Evolutionary conservation across 2,888 invertebrate species (phyloP).

Genomic region (Aleiodes leptofemur): DNA sequence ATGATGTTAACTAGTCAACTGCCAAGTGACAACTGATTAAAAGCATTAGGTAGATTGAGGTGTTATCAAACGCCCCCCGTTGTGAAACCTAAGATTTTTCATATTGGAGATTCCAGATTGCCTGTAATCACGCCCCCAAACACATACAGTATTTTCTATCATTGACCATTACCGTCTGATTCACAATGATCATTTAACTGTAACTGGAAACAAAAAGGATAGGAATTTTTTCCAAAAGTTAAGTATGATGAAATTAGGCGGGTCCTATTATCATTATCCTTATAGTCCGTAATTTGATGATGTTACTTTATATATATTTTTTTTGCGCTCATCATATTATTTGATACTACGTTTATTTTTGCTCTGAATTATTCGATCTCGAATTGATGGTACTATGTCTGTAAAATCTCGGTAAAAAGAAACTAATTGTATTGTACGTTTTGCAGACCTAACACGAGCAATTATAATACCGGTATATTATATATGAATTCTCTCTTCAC

Average conservation of each 20-base stretch:
- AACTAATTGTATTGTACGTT: too few relatives aligned
- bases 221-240: too few relatives aligned
- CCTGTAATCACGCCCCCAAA: neutral
- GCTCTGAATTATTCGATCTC: constrained; percentile 14
- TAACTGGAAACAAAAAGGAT: too few relatives aligned
- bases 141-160: neutral
- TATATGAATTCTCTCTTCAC: neutral
- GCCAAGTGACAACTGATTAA: constrained; percentile 1
- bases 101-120: neutral
- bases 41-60: neutral
- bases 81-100: constrained; percentile 8
- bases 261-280: too few relatives aligned
- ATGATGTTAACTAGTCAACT: constrained; percentile 39
- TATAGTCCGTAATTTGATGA: too few relatives aligned
- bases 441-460: neutral
- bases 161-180: neutral
- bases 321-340: neutral
- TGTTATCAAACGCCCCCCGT: neutral
- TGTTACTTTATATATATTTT: too few relatives aligned
- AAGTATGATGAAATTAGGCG: too few relatives aligned
- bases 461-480: neutral
- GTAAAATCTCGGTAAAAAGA: too few relatives aligned
- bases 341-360: neutral
- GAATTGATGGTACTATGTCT: neutral
- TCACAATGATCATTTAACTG: too few relatives aligned